Base-by-base conservation (phyloP, 2,888 invertebrate genomes). In the Copidosoma aretas region DNA sequence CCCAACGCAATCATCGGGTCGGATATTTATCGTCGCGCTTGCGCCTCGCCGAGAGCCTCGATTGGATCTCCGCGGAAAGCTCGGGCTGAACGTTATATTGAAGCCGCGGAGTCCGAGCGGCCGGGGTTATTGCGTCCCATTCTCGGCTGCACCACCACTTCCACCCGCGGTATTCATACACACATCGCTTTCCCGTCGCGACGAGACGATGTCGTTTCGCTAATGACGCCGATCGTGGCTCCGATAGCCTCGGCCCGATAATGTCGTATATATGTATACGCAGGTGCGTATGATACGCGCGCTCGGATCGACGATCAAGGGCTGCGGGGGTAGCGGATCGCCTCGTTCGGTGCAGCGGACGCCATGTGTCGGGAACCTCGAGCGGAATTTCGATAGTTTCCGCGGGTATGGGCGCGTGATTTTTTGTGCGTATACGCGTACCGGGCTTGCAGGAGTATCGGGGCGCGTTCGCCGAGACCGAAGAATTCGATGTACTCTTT, bases 1-100 rank as follows among this genome's bases (percentile, higher is more conserved):
- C 41, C 41, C 41, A 41, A 41, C 41, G 14, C 41, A 41, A 41
- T 14, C 14, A 8, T 41, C 41, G 10, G 41, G 41, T 49, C 41
- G 53, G 58, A 61, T 67, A 70, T 71, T 71, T 71, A 71, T 70
- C 64, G 56, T 67, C 43, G 60, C 49, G 60, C 10, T 19, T 5
- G 25, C 57, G 10, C 43, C 15, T 22, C 22, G 25, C 8, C 21
- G 54, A 54, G 46, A 53, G 51, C 64, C 63, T 63, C 58, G 43
- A 60, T n/a, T 8, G n/a, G 46, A 8, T 0, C 43, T 19, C n/a
- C 5, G 32, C 3, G 8, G 49, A 32, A 39, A 52, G 22, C 8
- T 60, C 60, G 57, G 46, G 14, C n/a, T 53, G n/a, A 32, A 49
- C 21, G 15, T 17, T n/a, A 32, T n/a, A 22, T 14, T 17, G 32